A percentile compares a stretch with the other conserved stretches of the same genome.
phyloP scores from a whole-genome alignment of 2,888 invertebrate species.

The Scaptomyza cyrtandrae region DNA sequence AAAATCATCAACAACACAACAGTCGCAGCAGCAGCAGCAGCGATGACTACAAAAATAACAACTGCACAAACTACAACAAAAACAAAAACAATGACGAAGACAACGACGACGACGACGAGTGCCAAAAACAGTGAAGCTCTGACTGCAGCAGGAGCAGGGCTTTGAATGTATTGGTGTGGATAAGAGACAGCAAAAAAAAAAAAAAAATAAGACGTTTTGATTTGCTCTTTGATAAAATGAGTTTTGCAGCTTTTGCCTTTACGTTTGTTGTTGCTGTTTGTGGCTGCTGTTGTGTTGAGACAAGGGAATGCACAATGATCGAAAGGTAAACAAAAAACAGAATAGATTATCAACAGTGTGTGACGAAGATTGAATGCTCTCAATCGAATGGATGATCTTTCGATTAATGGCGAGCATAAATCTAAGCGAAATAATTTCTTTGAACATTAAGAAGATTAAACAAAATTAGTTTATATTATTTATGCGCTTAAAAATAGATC shows the following conservation, averaged over 20 bases:
- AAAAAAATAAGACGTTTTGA: constrained; percentile 33
- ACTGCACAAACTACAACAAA: constrained; percentile 46
- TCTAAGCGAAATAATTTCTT: neutral
- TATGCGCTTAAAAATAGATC: neutral
- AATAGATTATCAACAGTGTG: neutral
- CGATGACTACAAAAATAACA: constrained; percentile 24
- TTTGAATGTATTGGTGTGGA: constrained; percentile 29
- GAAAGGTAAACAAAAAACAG: constrained; percentile 14
- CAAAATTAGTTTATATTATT: too few relatives aligned
- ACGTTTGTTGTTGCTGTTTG: neutral
- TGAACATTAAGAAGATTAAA: neutral
- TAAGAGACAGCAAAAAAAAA: constrained; percentile 10
- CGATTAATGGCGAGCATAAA: neutral
- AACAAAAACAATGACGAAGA: constrained; percentile 19
- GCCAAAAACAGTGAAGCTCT: constrained; percentile 64
- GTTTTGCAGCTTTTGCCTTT: constrained; percentile 12
- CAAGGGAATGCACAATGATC: constrained; percentile 13
- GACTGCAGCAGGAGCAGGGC: constrained; percentile 30
- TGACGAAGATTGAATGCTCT: constrained; percentile 8
- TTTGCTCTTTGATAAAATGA: constrained; percentile 42
- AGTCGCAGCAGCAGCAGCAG: constrained; percentile 16
- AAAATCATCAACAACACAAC: constrained; percentile 42
- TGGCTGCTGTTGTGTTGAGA: neutral
- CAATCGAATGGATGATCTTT: neutral
- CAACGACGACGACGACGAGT: constrained; percentile 27